Evolutionary conservation across 2,888 invertebrate species (phyloP).

Genomic region (Eupithecia vulgata): DNA sequence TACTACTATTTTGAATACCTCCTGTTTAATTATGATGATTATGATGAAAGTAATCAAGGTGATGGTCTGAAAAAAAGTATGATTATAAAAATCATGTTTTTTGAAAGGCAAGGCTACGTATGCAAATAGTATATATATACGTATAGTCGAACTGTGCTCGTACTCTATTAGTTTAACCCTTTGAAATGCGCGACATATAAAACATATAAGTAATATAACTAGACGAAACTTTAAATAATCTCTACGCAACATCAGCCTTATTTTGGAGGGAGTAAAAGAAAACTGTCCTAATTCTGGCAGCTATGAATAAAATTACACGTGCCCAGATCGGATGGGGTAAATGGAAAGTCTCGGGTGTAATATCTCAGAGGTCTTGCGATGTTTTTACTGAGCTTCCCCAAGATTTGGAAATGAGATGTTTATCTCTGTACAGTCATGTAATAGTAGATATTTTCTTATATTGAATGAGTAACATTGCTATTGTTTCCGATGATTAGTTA

Average conservation of each 20-base stretch:
- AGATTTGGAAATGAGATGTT: not conserved
- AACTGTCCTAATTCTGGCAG: slow-evolving; percentile 2
- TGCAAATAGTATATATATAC: too few relatives aligned
- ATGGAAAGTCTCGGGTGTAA: slow-evolving; percentile 36
- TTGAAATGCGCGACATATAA: too few relatives aligned
- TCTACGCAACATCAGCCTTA: not conserved
- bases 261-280: not conserved
- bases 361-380: slow-evolving; percentile 22
- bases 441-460: not conserved
- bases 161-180: too few relatives aligned
- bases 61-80: too few relatives aligned
- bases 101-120: too few relatives aligned
- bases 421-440: not conserved
- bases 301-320: slow-evolving; percentile 10
- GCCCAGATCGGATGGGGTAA: not conserved
- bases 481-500: not conserved
- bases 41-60: not conserved
- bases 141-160: too few relatives aligned
- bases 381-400: not conserved
- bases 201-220: too few relatives aligned
- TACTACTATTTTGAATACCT: too few relatives aligned
- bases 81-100: too few relatives aligned
- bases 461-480: not conserved
- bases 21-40: not conserved
- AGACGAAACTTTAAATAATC: not conserved